Evolutionary conservation across 2,113 vertebrate species (phyloP).

Genomic region (Dipodomys merriami): DNA sequence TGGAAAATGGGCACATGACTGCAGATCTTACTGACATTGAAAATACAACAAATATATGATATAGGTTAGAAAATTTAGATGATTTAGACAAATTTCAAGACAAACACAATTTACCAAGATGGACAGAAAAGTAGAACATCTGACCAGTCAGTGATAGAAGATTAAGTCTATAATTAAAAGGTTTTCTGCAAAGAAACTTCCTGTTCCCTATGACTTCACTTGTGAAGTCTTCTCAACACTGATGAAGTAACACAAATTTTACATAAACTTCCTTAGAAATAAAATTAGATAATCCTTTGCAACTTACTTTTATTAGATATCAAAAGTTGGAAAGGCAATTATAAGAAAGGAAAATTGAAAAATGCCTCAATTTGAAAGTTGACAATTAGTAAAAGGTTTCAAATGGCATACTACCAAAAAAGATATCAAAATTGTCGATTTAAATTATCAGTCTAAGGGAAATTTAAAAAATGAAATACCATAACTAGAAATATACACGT

Average conservation of each 20-base stretch:
- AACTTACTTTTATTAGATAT: constrained; percentile 3
- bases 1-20: neutral
- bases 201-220: constrained; percentile 34
- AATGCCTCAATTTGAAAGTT: neutral
- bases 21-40: neutral
- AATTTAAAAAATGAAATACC: neutral
- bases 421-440: neutral
- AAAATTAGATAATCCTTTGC: neutral
- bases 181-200: constrained; percentile 19
- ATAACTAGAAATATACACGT: neutral
- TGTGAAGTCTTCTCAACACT: neutral
- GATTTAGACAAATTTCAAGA: constrained; percentile 1
- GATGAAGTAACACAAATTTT: constrained; percentile 18
- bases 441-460: neutral
- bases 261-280: constrained; percentile 22
- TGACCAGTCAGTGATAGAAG: neutral
- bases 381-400: neutral
- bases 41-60: neutral
- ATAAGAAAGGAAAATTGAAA: constrained; percentile 6
- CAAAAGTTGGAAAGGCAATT: neutral
- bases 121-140: neutral
- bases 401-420: constrained; percentile 11
- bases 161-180: neutral
- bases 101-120: constrained; percentile 14
- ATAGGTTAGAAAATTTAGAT: constrained; percentile 20